These are phyloP conservation scores for Lepidocolaptes lacrymiger DNA, from an alignment of 2,797 vertebrate genomes.

Conservation along the genomic window DNA sequence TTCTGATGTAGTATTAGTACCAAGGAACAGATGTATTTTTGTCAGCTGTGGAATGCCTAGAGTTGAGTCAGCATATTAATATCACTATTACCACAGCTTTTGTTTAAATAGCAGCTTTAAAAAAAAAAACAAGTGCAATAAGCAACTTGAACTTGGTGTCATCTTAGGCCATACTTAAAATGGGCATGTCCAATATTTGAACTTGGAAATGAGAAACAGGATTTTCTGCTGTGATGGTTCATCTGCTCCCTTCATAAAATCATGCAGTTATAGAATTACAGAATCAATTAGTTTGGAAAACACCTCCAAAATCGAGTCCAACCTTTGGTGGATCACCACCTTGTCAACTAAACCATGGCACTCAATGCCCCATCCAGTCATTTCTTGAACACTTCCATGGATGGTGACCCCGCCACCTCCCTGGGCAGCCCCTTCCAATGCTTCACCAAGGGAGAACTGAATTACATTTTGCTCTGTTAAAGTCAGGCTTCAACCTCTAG, in stretches of 20 bases:
- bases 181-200: not conserved
- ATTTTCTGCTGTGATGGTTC: not conserved
- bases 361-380: not conserved
- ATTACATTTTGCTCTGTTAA: not conserved
- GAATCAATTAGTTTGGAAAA: not conserved
- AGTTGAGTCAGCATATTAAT: not conserved
- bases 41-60: not conserved
- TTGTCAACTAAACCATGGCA: not conserved
- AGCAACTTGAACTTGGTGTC: not conserved
- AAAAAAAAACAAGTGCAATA: not conserved
- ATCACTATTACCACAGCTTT: not conserved
- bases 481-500: not conserved
- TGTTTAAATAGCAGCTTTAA: not conserved
- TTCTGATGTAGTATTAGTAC: not conserved
- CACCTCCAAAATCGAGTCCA: accelerated
- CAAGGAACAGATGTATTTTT: not conserved
- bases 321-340: not conserved
- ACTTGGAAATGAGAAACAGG: not conserved
- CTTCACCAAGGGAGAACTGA: not conserved
- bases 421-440: not conserved
- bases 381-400: not conserved
- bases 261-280: not conserved
- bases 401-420: not conserved
- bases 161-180: not conserved
- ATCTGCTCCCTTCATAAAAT: not conserved